A percentile compares a stretch with the other conserved stretches of the same genome.
These are phyloP conservation scores for Entelurus aequoreus DNA, from an alignment of 2,113 vertebrate species.

Conservation along the genomic window DNA sequence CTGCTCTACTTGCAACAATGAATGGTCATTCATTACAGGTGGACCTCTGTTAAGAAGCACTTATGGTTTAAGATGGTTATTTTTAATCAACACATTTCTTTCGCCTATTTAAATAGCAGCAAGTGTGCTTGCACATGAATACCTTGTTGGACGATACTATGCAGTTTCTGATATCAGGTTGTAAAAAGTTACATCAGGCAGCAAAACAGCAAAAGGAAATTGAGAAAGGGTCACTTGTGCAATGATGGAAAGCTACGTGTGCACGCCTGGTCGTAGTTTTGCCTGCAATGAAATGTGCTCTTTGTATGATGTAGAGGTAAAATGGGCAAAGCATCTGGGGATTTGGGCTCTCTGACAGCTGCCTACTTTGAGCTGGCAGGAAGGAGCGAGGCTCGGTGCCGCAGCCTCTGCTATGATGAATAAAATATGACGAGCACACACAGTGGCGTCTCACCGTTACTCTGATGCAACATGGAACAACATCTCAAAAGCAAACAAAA, in stretches of 20 bases:
- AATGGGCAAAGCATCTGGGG: conserved; percentile 41
- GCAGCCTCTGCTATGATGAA: conserved; percentile 56
- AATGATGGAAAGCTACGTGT: conserved; percentile 10
- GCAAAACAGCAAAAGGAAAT: conserved; percentile 8
- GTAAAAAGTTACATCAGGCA: background rate
- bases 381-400: conserved; percentile 33
- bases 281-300: conserved; percentile 12
- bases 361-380: conserved; percentile 46
- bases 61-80: background rate
- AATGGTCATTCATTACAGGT: background rate
- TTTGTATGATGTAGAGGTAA: conserved; percentile 19
- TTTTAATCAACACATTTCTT: background rate
- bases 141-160: background rate
- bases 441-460: conserved; percentile 37
- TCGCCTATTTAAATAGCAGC: background rate
- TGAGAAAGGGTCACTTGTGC: conserved; percentile 25
- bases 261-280: conserved; percentile 7
- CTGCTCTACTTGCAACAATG: background rate
- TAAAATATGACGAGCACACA: conserved; percentile 64
- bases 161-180: background rate
- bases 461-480: conserved; percentile 54
- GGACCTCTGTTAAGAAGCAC: background rate
- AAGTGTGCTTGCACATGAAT: background rate
- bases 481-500: conserved; percentile 32
- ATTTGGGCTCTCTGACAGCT: conserved; percentile 50